Evolutionary conservation across 2,888 invertebrate genomes (phyloP), one percentile per base, ranked within the genome.

Genomic region (Eupithecia subfuscata): DNA sequence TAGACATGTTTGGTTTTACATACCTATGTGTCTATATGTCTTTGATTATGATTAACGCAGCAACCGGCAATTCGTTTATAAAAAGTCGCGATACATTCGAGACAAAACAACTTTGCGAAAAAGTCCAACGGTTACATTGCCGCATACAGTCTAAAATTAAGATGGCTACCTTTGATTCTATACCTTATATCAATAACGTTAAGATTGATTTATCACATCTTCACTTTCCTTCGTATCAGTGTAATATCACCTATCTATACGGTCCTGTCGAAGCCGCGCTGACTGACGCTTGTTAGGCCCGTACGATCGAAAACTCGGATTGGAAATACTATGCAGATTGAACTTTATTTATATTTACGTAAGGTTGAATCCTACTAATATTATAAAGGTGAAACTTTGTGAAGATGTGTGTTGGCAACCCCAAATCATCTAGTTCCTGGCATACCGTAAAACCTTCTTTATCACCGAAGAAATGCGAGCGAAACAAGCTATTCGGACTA

Each of bases 201-300:
- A 37, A 6, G 30, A 4, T 68, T 40, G 22, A 60, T 40, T 11
- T 14, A 68, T 12, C 14, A 22, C 16, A 64, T 30, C 16, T 43
- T 25, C 25, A 14, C 43, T 22, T 25, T 18, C 11, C 14, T 40
- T 6, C 25, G 43, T 67, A 43, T 25, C 43, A 67, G 67, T 45
- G 68, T 22, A 45, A 37, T 43, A 14, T 11, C 18, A 34, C 14
- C 52, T 34, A 16, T 64, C 52, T 34, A 16, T 64, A 70, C 70
- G 73, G 76, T 73, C 74, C 71, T 74, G 76, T 70, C 40, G 52
- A 69, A 67, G 75, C 77, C 77, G 77, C 77, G 75, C 77, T 77
- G 77, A 77, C 75, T 77, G 77, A 75, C 73, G 70, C 82, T 82
- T 82, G 11, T 78, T 83, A 84, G 81, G 82, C 84, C 82, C 70